Base-by-base conservation (phyloP, 2,113 vertebrate species). In the Apeltes quadracus region DNA sequence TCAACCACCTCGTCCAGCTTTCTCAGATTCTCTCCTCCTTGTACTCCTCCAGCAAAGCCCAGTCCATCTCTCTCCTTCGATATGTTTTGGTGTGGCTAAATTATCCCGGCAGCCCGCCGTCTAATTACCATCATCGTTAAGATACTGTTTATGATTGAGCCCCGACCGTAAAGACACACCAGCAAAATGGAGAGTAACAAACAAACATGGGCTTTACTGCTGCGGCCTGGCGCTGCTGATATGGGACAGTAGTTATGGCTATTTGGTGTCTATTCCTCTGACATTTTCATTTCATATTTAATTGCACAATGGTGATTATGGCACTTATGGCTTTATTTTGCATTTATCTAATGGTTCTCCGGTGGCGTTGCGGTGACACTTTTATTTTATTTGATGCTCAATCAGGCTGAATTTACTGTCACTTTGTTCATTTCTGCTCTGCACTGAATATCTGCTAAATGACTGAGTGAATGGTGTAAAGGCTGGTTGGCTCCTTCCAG, bases 211-310 rank as follows among this genome's bases (percentile, higher is more conserved):
- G 71, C 72, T 89, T 90, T 90, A 90, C 83, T 68, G 87, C 89
- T n/a, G 12, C n/a, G 36, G 90, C 78, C 90, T 90, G 90, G 83
- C 29, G 11, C 16, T 61, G 76, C 86, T 88, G 90, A 91, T 90
- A 91, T 10, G 86, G 77, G 78, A 86, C 79, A 66, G 74, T 75
- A 61, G 50, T 87, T 84, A 87, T 6, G 68, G 65, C 66, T 76
- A 16, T 79, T 79, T 62, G 74, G 56, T 65, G 66, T 82, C 77
- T 64, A 65, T 76, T 83, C 84, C 78, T 66, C 75, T 88, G 90
- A 86, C 90, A 83, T 85, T 90, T 90, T 89, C 70, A 89, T 88
- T 89, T 86, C 82, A 81, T 81, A 78, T 89, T 86, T 88, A 91
- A 91, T 82, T 78, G 81, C 78, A 22, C 84, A 39, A 18, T 41